Evolutionary conservation across 2,797 vertebrate genomes (phyloP), one percentile per base, ranked within the genome.

Genomic region (Rhodeus uyekii): DNA sequence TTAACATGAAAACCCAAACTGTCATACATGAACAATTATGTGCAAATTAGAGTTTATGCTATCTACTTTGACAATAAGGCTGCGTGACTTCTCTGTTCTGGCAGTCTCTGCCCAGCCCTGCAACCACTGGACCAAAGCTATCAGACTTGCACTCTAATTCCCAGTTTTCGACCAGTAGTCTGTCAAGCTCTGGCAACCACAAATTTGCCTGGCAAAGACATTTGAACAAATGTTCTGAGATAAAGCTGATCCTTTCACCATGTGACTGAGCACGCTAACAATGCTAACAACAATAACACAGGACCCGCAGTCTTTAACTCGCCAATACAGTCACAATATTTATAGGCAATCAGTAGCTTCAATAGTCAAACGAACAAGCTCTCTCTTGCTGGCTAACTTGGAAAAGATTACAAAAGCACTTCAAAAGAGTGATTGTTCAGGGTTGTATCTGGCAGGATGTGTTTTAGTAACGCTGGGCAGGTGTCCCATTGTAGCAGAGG

Each of bases 161-260:
- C 84, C 63, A 2, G 46, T 39, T 58, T 71, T 72, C n/a, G 38
- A 32, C 67, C 64, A 32, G 44, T 63, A 50, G 58, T 65, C 76
- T 78, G 82, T 83, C 76, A 65, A 67, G 82, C 68, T 84, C 78
- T 68, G 74, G 32, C 85, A 67, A 50, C 44, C 53, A 22, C 48
- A 78, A 72, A 81, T 69, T 73, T 81, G 79, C 67, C 74, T 84
- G 83, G 82, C 85, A 78, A 64, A 60, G 67, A 58, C 53, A 10
- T 63, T 78, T 22, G 64, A 60, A 81, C 65, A 71, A 72, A 80
- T 83, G 73, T 58, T 77, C 76, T 0, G 39, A 86, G 73, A 83
- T 86, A 80, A 76, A 64, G 67, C 58, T 78, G 74, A 85, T 85
- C 74, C 79, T 65, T 61, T 64, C 67, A 72, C 42, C 79, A 64